Conservation (phyloP, 2,797 vertebrate genomes). For the Acanthurus leucopareius region DNA sequence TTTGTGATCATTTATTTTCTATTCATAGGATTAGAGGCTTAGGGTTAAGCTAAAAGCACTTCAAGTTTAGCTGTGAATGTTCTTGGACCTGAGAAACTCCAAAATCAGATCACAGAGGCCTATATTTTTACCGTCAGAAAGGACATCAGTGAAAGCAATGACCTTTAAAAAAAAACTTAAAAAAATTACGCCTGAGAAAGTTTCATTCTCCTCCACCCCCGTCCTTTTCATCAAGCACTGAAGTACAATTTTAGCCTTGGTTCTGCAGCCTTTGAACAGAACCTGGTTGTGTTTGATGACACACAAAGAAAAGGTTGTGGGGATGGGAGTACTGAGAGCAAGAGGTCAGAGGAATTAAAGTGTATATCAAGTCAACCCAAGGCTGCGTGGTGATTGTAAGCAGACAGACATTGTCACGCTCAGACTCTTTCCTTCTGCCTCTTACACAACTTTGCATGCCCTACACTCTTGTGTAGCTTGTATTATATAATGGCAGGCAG, state of each 20-base stretch:
- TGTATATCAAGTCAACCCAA: constrained; percentile 47
- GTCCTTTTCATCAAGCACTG: constrained; percentile 30
- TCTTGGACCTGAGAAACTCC: not conserved
- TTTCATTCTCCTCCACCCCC: constrained; percentile 17
- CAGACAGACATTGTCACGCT: constrained; percentile 4
- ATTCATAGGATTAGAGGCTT: not conserved
- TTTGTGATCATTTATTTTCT: constrained; percentile 1
- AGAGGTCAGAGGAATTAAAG: constrained; percentile 35
- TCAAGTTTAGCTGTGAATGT: not conserved
- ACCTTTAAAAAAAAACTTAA: constrained; percentile 20
- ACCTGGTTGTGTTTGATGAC: constrained; percentile 24
- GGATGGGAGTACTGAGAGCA: constrained; percentile 19
- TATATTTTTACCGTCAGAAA: constrained; percentile 21
- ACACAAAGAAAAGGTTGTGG: constrained; percentile 37
- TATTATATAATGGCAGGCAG: not conserved
- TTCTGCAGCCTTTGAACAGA: constrained; percentile 35
- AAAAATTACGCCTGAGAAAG: not conserved
- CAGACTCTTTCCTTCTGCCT: not conserved
- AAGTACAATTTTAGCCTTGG: constrained; percentile 56
- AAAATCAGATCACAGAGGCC: constrained; percentile 8
- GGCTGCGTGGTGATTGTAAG: constrained; percentile 48
- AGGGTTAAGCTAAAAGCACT: not conserved
- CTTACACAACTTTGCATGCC: not conserved
- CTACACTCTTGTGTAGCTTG: not conserved
- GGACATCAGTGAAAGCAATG: constrained; percentile 38